Conservation (phyloP, 1,140 invertebrate species). For the Cryptotermes secundus region DNA sequence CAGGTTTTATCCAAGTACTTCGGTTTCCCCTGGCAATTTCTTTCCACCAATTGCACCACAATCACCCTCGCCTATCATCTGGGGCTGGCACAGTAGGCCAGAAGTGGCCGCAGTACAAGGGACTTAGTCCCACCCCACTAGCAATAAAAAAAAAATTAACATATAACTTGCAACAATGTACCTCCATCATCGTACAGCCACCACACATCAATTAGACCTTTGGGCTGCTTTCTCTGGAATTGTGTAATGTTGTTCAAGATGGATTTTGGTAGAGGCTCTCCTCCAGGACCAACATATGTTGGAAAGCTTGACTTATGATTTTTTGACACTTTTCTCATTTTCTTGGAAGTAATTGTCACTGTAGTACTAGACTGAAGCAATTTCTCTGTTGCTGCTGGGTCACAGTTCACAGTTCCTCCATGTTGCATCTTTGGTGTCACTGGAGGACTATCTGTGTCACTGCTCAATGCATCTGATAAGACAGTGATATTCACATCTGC, state of each 20-base stretch:
- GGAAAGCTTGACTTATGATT: slow-evolving; percentile 26
- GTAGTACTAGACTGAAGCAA: not conserved
- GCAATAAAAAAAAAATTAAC: too few relatives aligned
- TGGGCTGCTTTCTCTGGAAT: slow-evolving; percentile 53
- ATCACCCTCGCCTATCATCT: too few relatives aligned
- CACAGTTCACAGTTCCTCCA: slow-evolving; percentile 15
- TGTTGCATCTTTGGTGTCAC: slow-evolving; percentile 38
- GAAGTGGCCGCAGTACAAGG: too few relatives aligned
- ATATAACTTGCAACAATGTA: slow-evolving; percentile 16
- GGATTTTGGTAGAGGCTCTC: slow-evolving; percentile 19
- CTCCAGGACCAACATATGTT: slow-evolving; percentile 39
- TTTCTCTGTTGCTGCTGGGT: not conserved
- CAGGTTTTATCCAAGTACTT: too few relatives aligned
- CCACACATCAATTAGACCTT: slow-evolving; percentile 66
- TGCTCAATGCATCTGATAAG: slow-evolving; percentile 40
- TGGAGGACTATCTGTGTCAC: slow-evolving; percentile 40
- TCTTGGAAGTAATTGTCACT: not conserved
- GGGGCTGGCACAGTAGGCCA: too few relatives aligned
- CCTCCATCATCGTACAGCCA: slow-evolving; percentile 72
- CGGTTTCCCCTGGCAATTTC: too few relatives aligned
- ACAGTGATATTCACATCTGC: not conserved
- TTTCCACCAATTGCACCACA: too few relatives aligned
- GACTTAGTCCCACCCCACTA: too few relatives aligned
- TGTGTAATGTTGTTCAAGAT: slow-evolving; percentile 28
- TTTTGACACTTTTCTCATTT: slow-evolving; percentile 23